Evolutionary conservation across 2,113 vertebrate genomes (phyloP).

Genomic region (Desmodus rotundus): DNA sequence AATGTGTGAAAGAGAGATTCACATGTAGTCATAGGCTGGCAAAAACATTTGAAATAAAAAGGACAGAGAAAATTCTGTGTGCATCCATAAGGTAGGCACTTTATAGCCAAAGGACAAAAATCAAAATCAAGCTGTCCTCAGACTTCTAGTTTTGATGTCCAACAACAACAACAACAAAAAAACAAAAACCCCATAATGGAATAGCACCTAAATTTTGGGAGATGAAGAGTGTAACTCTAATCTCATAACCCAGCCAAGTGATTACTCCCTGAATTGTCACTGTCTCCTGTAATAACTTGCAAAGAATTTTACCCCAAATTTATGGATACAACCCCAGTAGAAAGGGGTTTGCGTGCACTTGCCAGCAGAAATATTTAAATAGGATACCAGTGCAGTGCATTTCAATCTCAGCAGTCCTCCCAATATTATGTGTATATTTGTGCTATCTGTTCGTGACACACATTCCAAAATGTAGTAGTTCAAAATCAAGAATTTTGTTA

Average conservation of each 20-base stretch:
- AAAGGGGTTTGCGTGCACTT: not conserved
- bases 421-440: not conserved
- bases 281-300: not conserved
- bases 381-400: not conserved
- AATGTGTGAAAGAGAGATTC: not conserved
- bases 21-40: not conserved
- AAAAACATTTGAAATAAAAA: not conserved
- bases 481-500: not conserved
- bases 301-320: not conserved
- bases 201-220: not conserved
- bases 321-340: not conserved
- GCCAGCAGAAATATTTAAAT: not conserved
- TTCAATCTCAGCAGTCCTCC: not conserved
- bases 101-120: not conserved
- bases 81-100: not conserved
- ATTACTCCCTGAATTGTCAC: not conserved
- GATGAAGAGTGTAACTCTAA: not conserved
- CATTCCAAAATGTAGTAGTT: not conserved
- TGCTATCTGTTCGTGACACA: not conserved
- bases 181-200: not conserved
- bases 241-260: not conserved
- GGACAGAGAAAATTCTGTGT: not conserved
- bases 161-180: too few relatives aligned
- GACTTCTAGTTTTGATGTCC: not conserved
- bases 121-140: not conserved